Evolutionary conservation across 2,797 vertebrate genomes (phyloP), one percentile per base, ranked within the genome.

Genomic region (Ctenochaetus hawaiiensis): DNA sequence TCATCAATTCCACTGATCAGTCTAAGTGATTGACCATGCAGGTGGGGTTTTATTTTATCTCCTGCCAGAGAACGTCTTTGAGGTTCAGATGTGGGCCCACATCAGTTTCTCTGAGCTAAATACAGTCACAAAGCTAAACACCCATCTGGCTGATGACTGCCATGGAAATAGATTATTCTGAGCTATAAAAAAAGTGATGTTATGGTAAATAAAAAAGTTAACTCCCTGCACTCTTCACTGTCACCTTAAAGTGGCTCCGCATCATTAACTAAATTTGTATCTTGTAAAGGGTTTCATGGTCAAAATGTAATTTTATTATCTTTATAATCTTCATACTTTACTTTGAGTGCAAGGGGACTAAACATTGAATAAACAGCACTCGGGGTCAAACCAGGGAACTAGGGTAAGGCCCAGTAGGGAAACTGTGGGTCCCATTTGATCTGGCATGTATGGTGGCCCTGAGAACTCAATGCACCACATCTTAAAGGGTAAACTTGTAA

Each of bases 1-100:
- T 34, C 30, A 34, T 34, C 30, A 34, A 34, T 34, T 34, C 30
- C 30, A 34, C 30, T 34, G 30, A 34, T 53, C 48, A 68, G 49
- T 30, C 16, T 53, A 63, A 58, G 48, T 9, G 39, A 77, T 54
- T 62, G 56, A 57, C 22, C 20, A 45, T 11, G 41, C 65, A 57
- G 71, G 63, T 70, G 57, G 56, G 20, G 14, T 1, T 47, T 18
- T 39, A n/a, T 45, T 17, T 49, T 5, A 5, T 64, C 56, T 20
- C 26, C n/a, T 44, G 67, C 77, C 70, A 75, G 62, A 63, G 18
- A 59, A 72, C 0, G 4, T n/a, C 45, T 68, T 22, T 39, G 57
- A 17, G n/a, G n/a, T 66, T 41, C 77, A 64, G 61, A 48, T 67
- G 45, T 48, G 56, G 56, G 49, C 56, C 62, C 18, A 7, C 23